phyloP scores from a whole-genome alignment of 2,888 invertebrate genomes.

The Amorpha juglandis region DNA sequence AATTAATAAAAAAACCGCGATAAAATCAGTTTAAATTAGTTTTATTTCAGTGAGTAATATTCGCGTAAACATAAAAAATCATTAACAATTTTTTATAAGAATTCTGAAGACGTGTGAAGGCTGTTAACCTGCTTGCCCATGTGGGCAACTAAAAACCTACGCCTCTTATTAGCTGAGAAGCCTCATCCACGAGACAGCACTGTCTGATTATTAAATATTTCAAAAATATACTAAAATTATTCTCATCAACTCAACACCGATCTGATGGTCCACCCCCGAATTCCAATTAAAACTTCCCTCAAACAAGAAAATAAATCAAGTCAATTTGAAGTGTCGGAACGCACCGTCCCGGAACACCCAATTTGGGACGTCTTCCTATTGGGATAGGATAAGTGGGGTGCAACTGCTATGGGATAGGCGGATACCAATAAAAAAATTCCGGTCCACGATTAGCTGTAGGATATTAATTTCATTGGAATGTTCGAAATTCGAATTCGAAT shows the following conservation, averaged over 20 bases:
- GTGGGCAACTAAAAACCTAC: too few relatives aligned
- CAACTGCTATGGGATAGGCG: neutral
- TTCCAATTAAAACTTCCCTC: constrained; percentile 15
- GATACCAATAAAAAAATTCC: neutral
- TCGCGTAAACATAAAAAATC: too few relatives aligned
- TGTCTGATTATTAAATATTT: neutral
- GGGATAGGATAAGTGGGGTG: neutral
- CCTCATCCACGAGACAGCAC: too few relatives aligned
- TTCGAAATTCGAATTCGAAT: too few relatives aligned
- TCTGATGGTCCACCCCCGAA: neutral
- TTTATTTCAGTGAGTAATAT: too few relatives aligned
- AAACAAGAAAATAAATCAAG: constrained; percentile 20
- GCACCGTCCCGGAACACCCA: neutral
- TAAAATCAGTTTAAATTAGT: too few relatives aligned
- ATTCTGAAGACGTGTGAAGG: too few relatives aligned
- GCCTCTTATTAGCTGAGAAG: too few relatives aligned
- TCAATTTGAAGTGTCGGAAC: constrained; percentile 15
- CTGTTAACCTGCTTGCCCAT: too few relatives aligned
- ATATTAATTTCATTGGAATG: neutral
- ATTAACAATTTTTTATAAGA: too few relatives aligned
- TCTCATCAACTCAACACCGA: constrained; percentile 1
- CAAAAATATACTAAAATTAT: neutral
- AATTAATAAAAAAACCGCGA: too few relatives aligned
- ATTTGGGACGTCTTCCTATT: constrained; percentile 12
- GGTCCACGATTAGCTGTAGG: neutral